phyloP scores from a whole-genome alignment of 1,140 invertebrate genomes.

The Ooceraea biroi region DNA sequence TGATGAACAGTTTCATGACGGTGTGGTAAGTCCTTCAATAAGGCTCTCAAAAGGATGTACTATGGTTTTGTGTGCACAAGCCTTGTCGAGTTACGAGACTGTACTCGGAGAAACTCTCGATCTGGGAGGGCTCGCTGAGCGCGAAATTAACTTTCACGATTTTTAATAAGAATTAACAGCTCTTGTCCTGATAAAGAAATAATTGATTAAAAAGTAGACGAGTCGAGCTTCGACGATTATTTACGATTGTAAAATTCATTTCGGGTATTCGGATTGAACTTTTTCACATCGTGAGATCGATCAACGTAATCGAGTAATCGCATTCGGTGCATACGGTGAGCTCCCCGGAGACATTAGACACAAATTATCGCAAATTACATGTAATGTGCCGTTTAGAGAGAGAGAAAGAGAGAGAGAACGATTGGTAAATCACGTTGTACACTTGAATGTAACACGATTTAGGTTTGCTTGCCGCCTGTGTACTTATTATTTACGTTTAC shows the following conservation, averaged over 20 bases:
- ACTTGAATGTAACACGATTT: conserved; percentile 29
- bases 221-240: no score
- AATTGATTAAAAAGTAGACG: no score
- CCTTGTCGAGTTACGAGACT: conserved; percentile 78
- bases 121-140: conserved; percentile 45
- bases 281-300: neutral
- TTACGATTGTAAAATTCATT: conserved; percentile 4
- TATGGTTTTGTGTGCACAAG: conserved; percentile 87
- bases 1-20: conserved; percentile 95
- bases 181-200: no score
- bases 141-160: neutral
- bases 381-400: conserved; percentile 21
- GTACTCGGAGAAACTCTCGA: neutral
- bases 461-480: conserved; percentile 31
- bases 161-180: neutral
- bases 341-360: neutral
- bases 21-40: conserved; percentile 92
- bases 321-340: conserved; percentile 9
- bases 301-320: neutral
- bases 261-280: neutral
- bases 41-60: conserved; percentile 82
- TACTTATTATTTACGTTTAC: neutral
- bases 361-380: conserved; percentile 37
- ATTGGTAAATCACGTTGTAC: conserved; percentile 12
- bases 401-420: conserved; percentile 27